phyloP scores from a whole-genome alignment of 2,888 invertebrate species.

The Philaethria dido region DNA sequence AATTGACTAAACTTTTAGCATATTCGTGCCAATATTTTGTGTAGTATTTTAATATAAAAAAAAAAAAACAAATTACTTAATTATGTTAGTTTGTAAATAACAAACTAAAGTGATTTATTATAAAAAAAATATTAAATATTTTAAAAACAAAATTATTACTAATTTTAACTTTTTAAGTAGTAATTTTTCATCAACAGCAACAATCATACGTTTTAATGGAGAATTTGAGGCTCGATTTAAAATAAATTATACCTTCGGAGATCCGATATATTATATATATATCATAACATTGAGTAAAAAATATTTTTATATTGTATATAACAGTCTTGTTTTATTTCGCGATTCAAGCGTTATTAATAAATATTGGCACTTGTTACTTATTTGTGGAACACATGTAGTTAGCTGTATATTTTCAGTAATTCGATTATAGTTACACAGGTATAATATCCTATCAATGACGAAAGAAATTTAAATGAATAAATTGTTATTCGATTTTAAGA shows the following conservation, averaged over 20 bases:
- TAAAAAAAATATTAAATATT: too few species aligned
- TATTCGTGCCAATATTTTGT: not conserved
- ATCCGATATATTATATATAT: not conserved
- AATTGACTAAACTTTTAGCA: not conserved
- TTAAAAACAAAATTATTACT: too few species aligned
- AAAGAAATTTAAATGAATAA: not conserved
- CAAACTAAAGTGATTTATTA: not conserved
- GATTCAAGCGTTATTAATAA: not conserved
- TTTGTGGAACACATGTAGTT: not conserved
- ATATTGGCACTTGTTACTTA: not conserved
- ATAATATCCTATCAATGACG: not conserved
- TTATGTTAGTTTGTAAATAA: not conserved
- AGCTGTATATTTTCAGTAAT: slow-evolving; percentile 1
- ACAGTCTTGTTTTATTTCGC: not conserved
- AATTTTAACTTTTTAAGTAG: too few species aligned
- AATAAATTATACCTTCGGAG: not conserved
- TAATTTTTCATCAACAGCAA: too few species aligned
- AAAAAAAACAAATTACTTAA: too few species aligned
- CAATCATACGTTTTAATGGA: too few species aligned
- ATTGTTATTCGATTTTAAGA: not conserved
- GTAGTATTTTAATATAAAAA: too few species aligned
- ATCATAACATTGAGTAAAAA: not conserved
- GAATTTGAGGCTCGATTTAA: too few species aligned
- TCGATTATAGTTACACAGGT: not conserved
- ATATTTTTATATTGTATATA: not conserved